Conservation (phyloP, 1,140 invertebrate genomes). For the Cotesia typhae region DNA sequence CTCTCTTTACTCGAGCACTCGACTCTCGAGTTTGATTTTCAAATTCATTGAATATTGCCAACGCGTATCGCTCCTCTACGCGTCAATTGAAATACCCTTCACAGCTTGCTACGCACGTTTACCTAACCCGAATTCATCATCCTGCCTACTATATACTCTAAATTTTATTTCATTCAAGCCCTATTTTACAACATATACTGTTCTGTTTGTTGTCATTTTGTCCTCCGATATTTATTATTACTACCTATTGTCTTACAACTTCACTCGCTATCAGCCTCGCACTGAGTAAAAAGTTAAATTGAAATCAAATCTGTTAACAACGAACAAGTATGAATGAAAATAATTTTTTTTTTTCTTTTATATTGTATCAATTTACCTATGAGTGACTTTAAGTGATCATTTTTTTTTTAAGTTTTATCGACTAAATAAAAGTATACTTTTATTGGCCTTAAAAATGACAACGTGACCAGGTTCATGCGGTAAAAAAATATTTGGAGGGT, state of each 20-base stretch:
- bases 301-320: too few species aligned
- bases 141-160: background rate
- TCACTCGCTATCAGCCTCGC: too few species aligned
- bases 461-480: background rate
- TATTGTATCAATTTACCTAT: too few species aligned
- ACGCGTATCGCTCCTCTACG: constrained; percentile 27
- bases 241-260: too few species aligned
- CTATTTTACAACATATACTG: background rate
- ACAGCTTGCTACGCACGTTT: constrained; percentile 5
- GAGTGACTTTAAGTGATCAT: background rate
- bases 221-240: too few species aligned
- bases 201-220: too few species aligned
- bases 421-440: constrained; percentile 6
- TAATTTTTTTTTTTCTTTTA: too few species aligned
- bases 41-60: constrained; percentile 42
- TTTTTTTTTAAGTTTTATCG: background rate
- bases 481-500: constrained; percentile 8
- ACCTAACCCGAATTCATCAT: background rate
- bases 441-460: constrained; percentile 22
- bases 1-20: background rate
- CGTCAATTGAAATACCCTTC: constrained; percentile 25
- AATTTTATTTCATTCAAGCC: background rate
- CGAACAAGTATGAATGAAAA: too few species aligned
- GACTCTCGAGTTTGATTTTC: constrained; percentile 25
- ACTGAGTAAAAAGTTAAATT: too few species aligned